Percentiles rank a stretch among this genome's conserved stretches.
phyloP scores from a whole-genome alignment of 2,888 invertebrate species.

The Mesorhabditis belari region DNA sequence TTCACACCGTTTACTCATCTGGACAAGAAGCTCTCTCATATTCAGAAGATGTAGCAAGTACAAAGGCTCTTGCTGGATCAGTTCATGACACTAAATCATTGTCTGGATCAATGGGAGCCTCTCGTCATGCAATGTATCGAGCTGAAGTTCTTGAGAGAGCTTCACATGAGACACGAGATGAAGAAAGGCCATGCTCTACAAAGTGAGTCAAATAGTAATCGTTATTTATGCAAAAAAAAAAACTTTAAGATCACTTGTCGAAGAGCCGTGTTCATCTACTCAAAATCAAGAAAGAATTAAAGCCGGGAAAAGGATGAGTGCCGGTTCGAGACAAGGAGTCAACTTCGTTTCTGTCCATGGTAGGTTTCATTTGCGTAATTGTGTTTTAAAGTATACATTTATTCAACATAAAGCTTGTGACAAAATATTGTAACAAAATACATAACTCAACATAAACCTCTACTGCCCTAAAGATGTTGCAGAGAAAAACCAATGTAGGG shows the following conservation, averaged over 20 bases:
- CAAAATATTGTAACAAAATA: too few relatives aligned
- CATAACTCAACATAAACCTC: too few relatives aligned
- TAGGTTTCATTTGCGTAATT: too few relatives aligned
- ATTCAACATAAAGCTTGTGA: too few relatives aligned
- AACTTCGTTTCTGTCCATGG: background rate
- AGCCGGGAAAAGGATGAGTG: background rate
- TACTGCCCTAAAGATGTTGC: too few relatives aligned
- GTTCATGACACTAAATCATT: slow-evolving; percentile 41
- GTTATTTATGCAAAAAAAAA: too few relatives aligned
- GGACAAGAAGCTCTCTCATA: slow-evolving; percentile 35
- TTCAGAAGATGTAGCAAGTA: slow-evolving; percentile 40
- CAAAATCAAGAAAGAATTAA: background rate
- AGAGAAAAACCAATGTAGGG: too few relatives aligned
- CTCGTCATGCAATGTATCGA: background rate
- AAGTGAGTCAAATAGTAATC: too few relatives aligned
- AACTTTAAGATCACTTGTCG: too few relatives aligned
- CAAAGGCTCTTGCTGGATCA: slow-evolving; percentile 41
- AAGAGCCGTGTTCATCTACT: background rate
- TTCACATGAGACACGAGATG: background rate
- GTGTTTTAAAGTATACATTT: too few relatives aligned
- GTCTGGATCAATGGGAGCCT: background rate
- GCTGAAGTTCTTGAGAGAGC: background rate
- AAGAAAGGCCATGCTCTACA: too few relatives aligned
- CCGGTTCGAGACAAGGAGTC: background rate
- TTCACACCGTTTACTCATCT: slow-evolving; percentile 41